Conservation (phyloP, 2,888 invertebrate species). For the Leptodirus hochenwartii region DNA sequence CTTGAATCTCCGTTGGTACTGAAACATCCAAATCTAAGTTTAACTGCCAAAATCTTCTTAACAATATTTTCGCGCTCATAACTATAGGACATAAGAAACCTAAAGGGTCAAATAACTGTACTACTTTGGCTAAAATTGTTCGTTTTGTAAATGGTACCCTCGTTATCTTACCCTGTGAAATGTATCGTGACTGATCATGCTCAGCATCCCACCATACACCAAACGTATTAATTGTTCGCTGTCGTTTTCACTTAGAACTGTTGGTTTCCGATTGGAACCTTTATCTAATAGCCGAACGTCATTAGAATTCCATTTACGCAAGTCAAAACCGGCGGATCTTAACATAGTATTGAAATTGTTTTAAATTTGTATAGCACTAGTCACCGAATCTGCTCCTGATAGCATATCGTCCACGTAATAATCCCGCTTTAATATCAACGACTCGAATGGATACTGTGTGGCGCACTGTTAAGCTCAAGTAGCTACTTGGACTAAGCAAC, state of each 20-base stretch:
- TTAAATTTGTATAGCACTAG: neutral
- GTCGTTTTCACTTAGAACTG: no score
- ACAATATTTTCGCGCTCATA: slow-evolving; percentile 9
- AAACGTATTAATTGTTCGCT: no score
- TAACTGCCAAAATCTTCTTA: slow-evolving; percentile 10
- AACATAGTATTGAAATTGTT: slow-evolving; percentile 1
- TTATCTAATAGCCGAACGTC: no score
- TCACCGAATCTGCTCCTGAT: slow-evolving; percentile 1
- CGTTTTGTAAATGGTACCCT: slow-evolving; percentile 5
- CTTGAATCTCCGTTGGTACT: no score
- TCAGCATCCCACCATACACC: no score
- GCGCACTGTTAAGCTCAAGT: slow-evolving; percentile 9
- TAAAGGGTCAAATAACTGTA: slow-evolving; percentile 11
- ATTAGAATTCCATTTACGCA: slow-evolving; percentile 6
- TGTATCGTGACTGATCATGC: no score
- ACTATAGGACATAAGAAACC: slow-evolving; percentile 9
- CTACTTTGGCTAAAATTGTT: slow-evolving; percentile 1
- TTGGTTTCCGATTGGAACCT: no score
- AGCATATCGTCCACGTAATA: slow-evolving; percentile 5
- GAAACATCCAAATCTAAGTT: slow-evolving; percentile 10
- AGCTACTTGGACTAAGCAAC: slow-evolving; percentile 8
- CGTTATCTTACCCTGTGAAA: no score
- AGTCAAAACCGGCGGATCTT: neutral
- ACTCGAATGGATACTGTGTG: slow-evolving; percentile 11
- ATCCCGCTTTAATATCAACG: no score